Evolutionary conservation across 2,888 invertebrate species (phyloP).

Genomic region (Vanessa cardui): DNA sequence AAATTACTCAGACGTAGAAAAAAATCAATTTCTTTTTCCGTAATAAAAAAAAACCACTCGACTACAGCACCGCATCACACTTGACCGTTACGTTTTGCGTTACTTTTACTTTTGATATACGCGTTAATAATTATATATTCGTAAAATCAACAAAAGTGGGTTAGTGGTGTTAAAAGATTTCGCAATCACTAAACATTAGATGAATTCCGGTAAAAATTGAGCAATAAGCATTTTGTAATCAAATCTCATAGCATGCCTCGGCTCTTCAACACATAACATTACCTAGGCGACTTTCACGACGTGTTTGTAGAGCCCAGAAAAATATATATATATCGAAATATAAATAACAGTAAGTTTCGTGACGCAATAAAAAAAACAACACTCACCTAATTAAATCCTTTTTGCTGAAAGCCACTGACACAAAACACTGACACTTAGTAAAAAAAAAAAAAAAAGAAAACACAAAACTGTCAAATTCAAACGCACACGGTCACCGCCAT

Average conservation of each 20-base stretch:
- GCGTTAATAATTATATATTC: constrained; percentile 32
- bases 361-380: constrained; percentile 9
- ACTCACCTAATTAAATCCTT: constrained; percentile 48
- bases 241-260: constrained; percentile 1
- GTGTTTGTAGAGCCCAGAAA: constrained; percentile 44
- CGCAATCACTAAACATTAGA: constrained; percentile 43
- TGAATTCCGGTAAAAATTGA: constrained; percentile 43
- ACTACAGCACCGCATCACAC: constrained; percentile 8
- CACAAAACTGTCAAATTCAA: constrained; percentile 54
- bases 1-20: neutral
- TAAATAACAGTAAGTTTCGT: constrained; percentile 14
- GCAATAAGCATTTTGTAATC: constrained; percentile 34
- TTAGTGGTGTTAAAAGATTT: constrained; percentile 44
- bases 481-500: constrained; percentile 62
- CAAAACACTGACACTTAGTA: constrained; percentile 52
- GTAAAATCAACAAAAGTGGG: constrained; percentile 42
- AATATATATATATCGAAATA: constrained; percentile 50
- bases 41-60: constrained; percentile 1
- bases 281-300: constrained; percentile 5
- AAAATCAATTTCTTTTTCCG: neutral
- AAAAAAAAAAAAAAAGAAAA: constrained; percentile 42
- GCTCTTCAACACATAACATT: constrained; percentile 1
- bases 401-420: constrained; percentile 33
- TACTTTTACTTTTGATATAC: constrained; percentile 33
- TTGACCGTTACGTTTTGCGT: constrained; percentile 30